A percentile compares a stretch with the other conserved stretches of the same genome.
Conservation (phyloP, 2,888 invertebrate genomes). For the Anarsia innoxiella region DNA sequence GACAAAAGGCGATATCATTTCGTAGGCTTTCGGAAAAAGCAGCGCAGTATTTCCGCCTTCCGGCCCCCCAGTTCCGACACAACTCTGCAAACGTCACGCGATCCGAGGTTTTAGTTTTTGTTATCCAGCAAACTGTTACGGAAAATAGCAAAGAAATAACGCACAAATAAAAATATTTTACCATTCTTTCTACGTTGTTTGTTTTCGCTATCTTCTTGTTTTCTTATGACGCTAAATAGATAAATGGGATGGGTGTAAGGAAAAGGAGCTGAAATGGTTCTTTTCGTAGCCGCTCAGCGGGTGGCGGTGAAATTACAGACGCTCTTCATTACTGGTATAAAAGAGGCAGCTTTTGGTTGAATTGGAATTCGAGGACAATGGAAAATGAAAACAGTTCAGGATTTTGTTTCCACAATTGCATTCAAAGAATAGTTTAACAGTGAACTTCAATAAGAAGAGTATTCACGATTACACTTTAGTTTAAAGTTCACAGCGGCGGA, state of each 20-base stretch:
- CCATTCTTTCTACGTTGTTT: slow-evolving; percentile 6
- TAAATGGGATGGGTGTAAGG: slow-evolving; percentile 1
- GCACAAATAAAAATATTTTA: slow-evolving; percentile 37
- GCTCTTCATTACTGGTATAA: slow-evolving; percentile 5
- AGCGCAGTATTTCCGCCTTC: slow-evolving; percentile 49
- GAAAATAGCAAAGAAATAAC: slow-evolving; percentile 2
- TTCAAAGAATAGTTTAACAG: too few species aligned
- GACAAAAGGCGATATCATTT: slow-evolving; percentile 30
- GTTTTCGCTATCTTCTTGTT: slow-evolving; percentile 3
- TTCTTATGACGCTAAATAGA: slow-evolving; percentile 4
- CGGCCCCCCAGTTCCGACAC: slow-evolving; percentile 40
- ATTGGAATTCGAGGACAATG: too few species aligned
- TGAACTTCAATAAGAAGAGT: too few species aligned
- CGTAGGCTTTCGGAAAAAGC: slow-evolving; percentile 34
- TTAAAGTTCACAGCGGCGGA: too few species aligned
- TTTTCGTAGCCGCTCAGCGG: not conserved
- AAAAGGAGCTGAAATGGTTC: slow-evolving; percentile 5
- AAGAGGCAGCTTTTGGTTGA: too few species aligned
- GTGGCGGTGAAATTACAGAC: not conserved
- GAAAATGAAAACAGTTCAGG: too few species aligned
- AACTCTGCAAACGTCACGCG: slow-evolving; percentile 38
- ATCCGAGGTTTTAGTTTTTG: slow-evolving; percentile 19
- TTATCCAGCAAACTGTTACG: not conserved
- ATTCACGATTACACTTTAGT: too few species aligned
- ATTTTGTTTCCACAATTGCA: too few species aligned